phyloP scores from a whole-genome alignment of 2,797 vertebrate species.

The Glyptemys insculpta region DNA sequence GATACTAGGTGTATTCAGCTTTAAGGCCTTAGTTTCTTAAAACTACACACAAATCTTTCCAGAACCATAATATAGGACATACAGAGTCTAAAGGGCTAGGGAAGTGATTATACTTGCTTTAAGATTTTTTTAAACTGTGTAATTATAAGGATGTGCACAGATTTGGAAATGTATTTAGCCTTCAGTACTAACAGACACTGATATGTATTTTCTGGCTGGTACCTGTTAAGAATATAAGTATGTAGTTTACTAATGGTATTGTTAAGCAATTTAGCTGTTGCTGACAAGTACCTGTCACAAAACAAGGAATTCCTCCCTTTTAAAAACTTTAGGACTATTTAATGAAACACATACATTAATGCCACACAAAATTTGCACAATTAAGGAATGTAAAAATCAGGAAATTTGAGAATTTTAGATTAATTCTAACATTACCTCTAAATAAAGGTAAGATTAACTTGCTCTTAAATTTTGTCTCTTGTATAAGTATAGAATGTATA shows the following conservation, averaged over 20 bases:
- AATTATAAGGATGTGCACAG: background rate
- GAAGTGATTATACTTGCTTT: background rate
- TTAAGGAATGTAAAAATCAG: background rate
- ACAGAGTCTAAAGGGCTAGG: background rate
- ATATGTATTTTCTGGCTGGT: background rate
- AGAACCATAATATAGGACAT: accelerated
- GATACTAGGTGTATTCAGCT: background rate
- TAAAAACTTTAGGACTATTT: background rate
- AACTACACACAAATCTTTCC: accelerated
- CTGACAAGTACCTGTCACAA: background rate
- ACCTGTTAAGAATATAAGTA: background rate
- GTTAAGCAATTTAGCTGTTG: background rate
- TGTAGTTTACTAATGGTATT: background rate
- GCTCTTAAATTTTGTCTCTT: background rate
- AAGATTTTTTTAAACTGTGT: background rate
- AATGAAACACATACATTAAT: background rate
- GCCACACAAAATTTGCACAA: background rate
- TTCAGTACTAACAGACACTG: background rate
- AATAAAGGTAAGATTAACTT: background rate
- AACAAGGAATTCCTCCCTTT: background rate
- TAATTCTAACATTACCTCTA: background rate
- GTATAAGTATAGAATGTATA: background rate
- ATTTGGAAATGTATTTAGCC: background rate
- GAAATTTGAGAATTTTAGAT: background rate
- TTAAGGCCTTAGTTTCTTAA: background rate